A percentile compares a stretch with the other conserved stretches of the same genome.
phyloP scores from a whole-genome alignment of 2,888 invertebrate genomes.

The Dicycla oo region DNA sequence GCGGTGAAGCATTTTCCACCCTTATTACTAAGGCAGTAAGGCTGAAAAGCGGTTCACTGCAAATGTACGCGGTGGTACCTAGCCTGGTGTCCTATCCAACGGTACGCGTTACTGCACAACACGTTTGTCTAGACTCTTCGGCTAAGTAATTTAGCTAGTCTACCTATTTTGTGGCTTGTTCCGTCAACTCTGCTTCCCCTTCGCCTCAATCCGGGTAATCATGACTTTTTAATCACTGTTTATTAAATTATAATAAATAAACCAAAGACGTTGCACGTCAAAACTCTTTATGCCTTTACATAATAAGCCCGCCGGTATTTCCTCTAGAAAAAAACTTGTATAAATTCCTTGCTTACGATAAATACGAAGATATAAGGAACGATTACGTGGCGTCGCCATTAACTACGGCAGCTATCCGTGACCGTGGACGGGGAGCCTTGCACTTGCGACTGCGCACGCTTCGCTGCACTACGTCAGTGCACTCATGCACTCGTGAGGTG shows the following conservation, averaged over 20 bases:
- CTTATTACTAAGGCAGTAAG: too few species aligned
- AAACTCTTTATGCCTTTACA: slow-evolving; percentile 20
- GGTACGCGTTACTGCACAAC: not conserved
- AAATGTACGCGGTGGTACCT: too few species aligned
- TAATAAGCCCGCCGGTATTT: slow-evolving; percentile 28
- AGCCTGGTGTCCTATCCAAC: not conserved
- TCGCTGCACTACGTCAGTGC: slow-evolving; percentile 33
- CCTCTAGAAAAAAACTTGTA: slow-evolving; percentile 36
- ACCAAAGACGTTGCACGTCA: slow-evolving; percentile 10
- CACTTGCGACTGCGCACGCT: slow-evolving; percentile 55
- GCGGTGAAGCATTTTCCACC: too few species aligned
- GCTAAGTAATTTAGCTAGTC: not conserved
- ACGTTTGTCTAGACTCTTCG: not conserved
- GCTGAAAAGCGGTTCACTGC: too few species aligned
- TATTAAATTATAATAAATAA: not conserved
- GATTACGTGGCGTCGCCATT: slow-evolving; percentile 54
- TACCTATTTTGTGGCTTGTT: not conserved
- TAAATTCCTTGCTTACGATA: slow-evolving; percentile 53
- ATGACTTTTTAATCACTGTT: not conserved
- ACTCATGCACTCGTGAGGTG: slow-evolving; percentile 28
- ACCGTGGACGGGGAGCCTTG: slow-evolving; percentile 61
- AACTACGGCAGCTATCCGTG: slow-evolving; percentile 55
- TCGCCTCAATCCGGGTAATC: not conserved
- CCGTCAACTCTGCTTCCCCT: not conserved
- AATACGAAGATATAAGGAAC: slow-evolving; percentile 56